Evolutionary conservation across 2,113 vertebrate genomes (phyloP).

Genomic region (Melanerpes aurifrons): DNA sequence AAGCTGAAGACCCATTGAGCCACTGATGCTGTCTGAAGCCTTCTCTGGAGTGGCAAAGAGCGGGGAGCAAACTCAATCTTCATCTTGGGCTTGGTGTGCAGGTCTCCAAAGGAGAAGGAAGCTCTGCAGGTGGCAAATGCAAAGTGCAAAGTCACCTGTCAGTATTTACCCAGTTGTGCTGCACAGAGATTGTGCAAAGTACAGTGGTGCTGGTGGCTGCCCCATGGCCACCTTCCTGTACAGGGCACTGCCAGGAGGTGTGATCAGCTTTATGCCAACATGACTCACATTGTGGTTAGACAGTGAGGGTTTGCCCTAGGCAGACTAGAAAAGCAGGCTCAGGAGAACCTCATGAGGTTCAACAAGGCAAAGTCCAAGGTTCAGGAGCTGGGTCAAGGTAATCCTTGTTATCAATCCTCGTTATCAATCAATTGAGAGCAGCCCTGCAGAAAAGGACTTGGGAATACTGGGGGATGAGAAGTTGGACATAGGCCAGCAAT

Average conservation of each 20-base stretch:
- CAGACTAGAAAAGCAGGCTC: too few relatives aligned
- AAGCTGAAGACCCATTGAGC: conserved; percentile 63
- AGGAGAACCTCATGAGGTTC: too few relatives aligned
- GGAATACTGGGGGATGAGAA: too few relatives aligned
- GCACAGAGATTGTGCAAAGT: background rate
- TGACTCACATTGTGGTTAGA: background rate
- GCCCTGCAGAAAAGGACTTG: too few relatives aligned
- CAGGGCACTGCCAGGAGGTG: accelerated
- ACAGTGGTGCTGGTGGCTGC: background rate
- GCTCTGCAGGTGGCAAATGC: background rate
- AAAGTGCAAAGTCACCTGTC: conserved; percentile 17
- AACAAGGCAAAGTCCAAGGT: too few relatives aligned
- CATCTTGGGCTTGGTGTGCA: background rate
- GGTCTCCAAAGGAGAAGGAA: background rate
- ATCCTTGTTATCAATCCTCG: too few relatives aligned
- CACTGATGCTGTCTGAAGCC: conserved; percentile 47
- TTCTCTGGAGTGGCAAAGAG: background rate
- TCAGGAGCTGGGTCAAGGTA: too few relatives aligned
- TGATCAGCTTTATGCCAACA: background rate
- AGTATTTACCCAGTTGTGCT: background rate
- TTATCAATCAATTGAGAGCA: too few relatives aligned
- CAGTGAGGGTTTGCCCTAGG: background rate
- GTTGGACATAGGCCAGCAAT: too few relatives aligned
- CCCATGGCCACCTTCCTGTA: accelerated
- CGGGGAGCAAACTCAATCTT: conserved; percentile 36